Evolutionary conservation across 1,140 invertebrate genomes (phyloP).

Genomic region (Brachionus plicatilis): DNA sequence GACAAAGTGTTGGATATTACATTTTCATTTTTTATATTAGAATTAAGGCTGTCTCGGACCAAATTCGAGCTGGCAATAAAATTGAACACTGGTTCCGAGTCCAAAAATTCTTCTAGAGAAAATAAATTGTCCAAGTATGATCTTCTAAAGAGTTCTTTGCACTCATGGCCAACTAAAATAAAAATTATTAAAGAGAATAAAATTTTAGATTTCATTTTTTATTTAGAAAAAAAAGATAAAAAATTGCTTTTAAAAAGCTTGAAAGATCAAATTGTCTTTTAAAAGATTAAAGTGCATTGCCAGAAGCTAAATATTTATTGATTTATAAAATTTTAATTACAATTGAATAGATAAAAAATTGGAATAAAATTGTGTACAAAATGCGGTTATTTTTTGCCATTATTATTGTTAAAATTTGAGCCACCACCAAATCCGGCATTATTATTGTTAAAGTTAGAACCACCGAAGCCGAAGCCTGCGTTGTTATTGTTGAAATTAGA

Average conservation of each 20-base stretch:
- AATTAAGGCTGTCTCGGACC: not conserved
- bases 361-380: not conserved
- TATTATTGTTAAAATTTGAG: conserved; percentile 9
- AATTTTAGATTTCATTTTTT: not conserved
- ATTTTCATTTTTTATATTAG: not conserved
- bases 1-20: not conserved
- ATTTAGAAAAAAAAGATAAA: not conserved
- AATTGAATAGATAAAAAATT: not conserved
- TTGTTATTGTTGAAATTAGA: not conserved
- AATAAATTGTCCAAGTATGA: not conserved
- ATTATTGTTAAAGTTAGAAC: not conserved
- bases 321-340: not conserved
- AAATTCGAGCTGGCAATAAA: not conserved
- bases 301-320: not conserved
- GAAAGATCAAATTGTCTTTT: not conserved
- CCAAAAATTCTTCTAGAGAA: not conserved
- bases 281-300: not conserved
- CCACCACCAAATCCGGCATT: not conserved
- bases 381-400: not conserved
- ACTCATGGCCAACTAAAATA: not conserved
- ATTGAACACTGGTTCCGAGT: not conserved
- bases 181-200: not conserved
- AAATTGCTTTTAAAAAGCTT: not conserved
- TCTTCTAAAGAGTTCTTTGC: not conserved
- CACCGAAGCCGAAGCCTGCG: not conserved